phyloP scores from a whole-genome alignment of 2,888 invertebrate species.

The Tipula unca region DNA sequence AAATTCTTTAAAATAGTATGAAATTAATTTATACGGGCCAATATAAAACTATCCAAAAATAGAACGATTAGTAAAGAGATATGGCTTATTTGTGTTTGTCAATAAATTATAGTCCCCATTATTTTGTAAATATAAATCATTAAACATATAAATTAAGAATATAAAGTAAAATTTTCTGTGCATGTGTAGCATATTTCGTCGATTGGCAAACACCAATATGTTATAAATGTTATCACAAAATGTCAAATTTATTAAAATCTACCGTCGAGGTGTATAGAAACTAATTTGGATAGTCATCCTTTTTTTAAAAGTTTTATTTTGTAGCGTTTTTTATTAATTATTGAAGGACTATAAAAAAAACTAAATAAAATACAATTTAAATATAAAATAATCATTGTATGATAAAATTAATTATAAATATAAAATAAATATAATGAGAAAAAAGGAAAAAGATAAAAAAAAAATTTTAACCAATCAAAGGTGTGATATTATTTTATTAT shows the following conservation, averaged over 20 bases:
- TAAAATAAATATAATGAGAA: neutral
- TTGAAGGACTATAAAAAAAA: neutral
- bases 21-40: neutral
- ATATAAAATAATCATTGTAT: neutral
- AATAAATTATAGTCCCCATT: neutral
- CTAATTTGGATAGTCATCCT: neutral
- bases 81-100: neutral
- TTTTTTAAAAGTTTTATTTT: neutral
- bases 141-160: neutral
- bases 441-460: neutral
- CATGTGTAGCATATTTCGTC: neutral
- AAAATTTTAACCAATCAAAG: neutral
- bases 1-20: neutral
- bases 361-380: neutral
- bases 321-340: neutral
- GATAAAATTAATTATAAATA: neutral
- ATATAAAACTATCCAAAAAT: neutral
- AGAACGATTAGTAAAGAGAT: neutral
- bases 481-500: conserved; percentile 8
- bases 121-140: neutral
- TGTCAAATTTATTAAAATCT: neutral
- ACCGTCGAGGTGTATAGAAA: neutral
- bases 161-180: neutral
- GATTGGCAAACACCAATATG: neutral
- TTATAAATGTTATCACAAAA: neutral